phyloP scores from a whole-genome alignment of 2,797 vertebrate genomes.

The Ctenosaura bakeri region DNA sequence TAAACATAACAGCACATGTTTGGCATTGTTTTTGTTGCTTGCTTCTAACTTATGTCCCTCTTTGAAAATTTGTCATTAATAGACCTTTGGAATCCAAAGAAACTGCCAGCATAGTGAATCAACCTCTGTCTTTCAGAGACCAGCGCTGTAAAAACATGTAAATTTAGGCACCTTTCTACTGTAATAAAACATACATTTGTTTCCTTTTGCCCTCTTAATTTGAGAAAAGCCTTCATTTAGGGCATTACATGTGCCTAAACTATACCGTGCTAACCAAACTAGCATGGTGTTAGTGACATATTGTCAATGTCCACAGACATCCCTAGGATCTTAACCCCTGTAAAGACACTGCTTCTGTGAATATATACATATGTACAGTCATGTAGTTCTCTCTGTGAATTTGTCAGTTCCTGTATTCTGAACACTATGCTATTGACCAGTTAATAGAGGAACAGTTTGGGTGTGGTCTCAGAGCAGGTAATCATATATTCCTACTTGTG shows the following conservation, averaged over 20 bases:
- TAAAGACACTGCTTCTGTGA: constrained; percentile 60
- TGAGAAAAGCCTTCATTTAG: constrained; percentile 50
- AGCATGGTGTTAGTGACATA: constrained; percentile 40
- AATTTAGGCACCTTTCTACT: neutral
- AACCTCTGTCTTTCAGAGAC: constrained; percentile 18
- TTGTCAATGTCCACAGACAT: neutral
- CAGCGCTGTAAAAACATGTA: neutral
- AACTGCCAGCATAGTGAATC: neutral
- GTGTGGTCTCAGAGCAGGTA: constrained; percentile 10
- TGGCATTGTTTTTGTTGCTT: constrained; percentile 23
- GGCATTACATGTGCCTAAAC: constrained; percentile 30
- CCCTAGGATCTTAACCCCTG: constrained; percentile 50
- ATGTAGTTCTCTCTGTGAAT: constrained; percentile 68
- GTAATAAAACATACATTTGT: constrained; percentile 11
- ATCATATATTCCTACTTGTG: neutral
- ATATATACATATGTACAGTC: constrained; percentile 60
- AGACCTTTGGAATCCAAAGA: constrained; percentile 23
- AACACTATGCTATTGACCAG: constrained; percentile 43
- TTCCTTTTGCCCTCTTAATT: constrained; percentile 17
- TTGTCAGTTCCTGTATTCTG: constrained; percentile 38
- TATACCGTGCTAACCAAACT: constrained; percentile 29
- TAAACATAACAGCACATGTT: constrained; percentile 35
- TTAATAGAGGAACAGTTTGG: neutral
- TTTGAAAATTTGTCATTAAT: fast-evolving
- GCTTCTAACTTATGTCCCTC: neutral